Evolutionary conservation across 2,113 vertebrate genomes (phyloP).

Genomic region (Zapus hudsonius): DNA sequence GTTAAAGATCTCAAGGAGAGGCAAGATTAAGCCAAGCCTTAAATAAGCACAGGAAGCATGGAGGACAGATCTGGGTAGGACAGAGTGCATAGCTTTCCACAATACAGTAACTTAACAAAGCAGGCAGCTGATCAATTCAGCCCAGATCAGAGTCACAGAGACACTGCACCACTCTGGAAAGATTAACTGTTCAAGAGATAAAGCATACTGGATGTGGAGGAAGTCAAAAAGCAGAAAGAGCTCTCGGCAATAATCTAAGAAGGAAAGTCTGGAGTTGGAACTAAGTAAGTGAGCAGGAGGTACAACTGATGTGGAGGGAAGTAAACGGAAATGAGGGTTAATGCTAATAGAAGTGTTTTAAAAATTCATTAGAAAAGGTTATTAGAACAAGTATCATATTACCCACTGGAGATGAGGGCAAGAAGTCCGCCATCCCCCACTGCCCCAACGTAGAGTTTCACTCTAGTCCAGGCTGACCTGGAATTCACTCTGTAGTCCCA

Average conservation of each 20-base stretch:
- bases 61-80: too few relatives aligned
- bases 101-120: background rate
- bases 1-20: background rate
- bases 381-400: background rate
- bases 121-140: background rate
- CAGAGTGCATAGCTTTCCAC: background rate
- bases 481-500: too few relatives aligned
- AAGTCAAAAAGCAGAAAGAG: background rate
- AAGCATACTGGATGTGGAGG: background rate
- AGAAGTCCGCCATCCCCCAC: too few relatives aligned
- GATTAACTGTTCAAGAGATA: background rate
- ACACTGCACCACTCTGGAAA: background rate
- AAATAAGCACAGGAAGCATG: accelerated
- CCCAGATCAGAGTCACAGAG: background rate
- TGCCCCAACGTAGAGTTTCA: too few relatives aligned
- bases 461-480: too few relatives aligned
- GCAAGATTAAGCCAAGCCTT: background rate
- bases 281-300: background rate
- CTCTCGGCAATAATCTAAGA: accelerated
- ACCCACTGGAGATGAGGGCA: background rate
- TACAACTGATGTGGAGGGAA: background rate
- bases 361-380: conserved; percentile 20
- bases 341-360: background rate
- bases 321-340: background rate
- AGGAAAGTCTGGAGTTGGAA: background rate